Base-by-base conservation (phyloP, 2,113 vertebrate species). In the Poeciliopsis occidentalis region DNA sequence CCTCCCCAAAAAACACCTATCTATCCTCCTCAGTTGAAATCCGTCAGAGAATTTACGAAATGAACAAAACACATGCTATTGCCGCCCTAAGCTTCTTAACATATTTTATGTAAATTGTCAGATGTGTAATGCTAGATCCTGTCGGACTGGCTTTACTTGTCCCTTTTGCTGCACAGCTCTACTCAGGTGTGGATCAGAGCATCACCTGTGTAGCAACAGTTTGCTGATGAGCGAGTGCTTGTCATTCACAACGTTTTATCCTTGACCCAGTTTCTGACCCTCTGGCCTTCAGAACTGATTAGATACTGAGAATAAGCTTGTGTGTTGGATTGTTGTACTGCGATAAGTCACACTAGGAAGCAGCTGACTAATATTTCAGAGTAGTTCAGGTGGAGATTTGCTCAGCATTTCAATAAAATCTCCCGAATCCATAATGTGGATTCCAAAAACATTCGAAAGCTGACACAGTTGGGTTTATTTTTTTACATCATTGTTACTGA, bases 281-380 rank as follows among this genome's bases (percentile, higher is more conserved):
- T 44, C 73, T 76, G 79, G 66, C 87, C 84, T 89, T 82, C 76
- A 64, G 19, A 0, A 32, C 78, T 82, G 80, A 89, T 88, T 70
- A 89, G 84, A 76, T 79, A 85, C 2, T 2, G 39, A 2, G 37
- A 74, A 68, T 69, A 76, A 74, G 60, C 26, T 31, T 61, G 24
- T 30, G 24, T 13, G 8, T 37, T 15, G 30, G 26, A 66, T 47
- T 37, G 47, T 11, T 13, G 24, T 3, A 12, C 8, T 26, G 60
- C 29, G 1, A 30, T 1, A 47, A 32, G 62, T 72, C 12, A 37
- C 37, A 37, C 27, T 27, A 54, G 12, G 7, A 17, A 7, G 3
- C 0, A 60, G 57, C 51, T 79, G 27, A 61, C 30, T 24, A 15
- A 8, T 13, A n/a, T 62, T 74, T 51, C 31, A 63, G 57, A 62